Evolutionary conservation across 2,113 vertebrate genomes (phyloP).

Genomic region (Colius striatus): DNA sequence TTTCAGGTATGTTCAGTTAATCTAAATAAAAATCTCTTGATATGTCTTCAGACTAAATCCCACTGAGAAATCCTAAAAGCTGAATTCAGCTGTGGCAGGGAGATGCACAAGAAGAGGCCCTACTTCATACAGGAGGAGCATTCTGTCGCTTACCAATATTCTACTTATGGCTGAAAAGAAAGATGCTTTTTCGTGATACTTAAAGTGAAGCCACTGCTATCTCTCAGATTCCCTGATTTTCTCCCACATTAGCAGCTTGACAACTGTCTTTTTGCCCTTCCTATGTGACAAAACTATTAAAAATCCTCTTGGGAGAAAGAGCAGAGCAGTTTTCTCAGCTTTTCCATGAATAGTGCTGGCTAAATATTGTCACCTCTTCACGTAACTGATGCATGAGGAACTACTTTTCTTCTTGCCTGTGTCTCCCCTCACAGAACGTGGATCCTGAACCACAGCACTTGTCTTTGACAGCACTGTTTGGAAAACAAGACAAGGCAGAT

Average conservation of each 20-base stretch:
- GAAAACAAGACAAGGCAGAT: slow-evolving; percentile 75
- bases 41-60: neutral
- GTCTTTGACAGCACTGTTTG: slow-evolving; percentile 87
- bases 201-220: neutral
- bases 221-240: slow-evolving; percentile 8
- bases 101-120: neutral
- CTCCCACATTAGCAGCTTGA: slow-evolving; percentile 6
- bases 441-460: slow-evolving; percentile 82
- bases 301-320: neutral
- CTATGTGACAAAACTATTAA: slow-evolving; percentile 30
- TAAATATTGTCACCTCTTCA: neutral
- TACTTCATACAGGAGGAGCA: neutral
- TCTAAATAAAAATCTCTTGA: neutral
- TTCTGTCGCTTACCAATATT: neutral
- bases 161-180: neutral
- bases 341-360: neutral
- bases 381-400: neutral
- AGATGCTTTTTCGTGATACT: neutral
- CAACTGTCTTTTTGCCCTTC: slow-evolving; percentile 17
- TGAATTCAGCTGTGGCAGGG: neutral
- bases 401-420: neutral
- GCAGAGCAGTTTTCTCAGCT: neutral
- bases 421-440: slow-evolving; percentile 72
- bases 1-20: neutral
- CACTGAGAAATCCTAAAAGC: neutral